Percentiles rank a stretch among this genome's conserved stretches.
These are phyloP conservation scores for Metridium senile DNA, from an alignment of 92 coral and sea anemone species.

Conservation along the genomic window DNA sequence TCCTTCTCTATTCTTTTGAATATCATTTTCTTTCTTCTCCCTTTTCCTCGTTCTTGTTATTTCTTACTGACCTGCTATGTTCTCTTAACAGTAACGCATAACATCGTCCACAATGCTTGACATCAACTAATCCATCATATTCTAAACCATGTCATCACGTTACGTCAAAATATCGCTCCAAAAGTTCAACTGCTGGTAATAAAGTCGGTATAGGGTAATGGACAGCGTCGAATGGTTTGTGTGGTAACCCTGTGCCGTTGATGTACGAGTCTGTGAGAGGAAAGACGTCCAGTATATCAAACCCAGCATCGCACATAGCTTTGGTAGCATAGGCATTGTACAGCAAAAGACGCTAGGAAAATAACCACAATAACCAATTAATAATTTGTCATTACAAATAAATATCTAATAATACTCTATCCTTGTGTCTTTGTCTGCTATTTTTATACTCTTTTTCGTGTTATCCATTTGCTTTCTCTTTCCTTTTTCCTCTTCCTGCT, in stretches of 20 bases:
- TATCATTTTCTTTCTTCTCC: neutral
- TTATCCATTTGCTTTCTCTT: neutral
- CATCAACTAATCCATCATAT: neutral
- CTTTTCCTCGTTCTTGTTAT: neutral
- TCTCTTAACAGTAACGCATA: neutral
- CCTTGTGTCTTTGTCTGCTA: neutral
- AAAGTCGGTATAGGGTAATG: conserved; percentile 69
- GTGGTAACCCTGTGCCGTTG: conserved; percentile 82
- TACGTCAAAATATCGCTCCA: conserved; percentile 54
- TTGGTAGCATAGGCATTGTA: conserved; percentile 82
- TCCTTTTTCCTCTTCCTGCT: neutral
- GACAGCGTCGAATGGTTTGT: conserved; percentile 80
- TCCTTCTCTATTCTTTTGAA: neutral
- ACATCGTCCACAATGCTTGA: neutral
- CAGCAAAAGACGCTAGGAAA: conserved; percentile 68
- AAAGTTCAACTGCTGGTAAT: conserved; percentile 46
- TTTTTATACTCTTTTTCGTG: neutral
- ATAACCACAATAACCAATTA: neutral
- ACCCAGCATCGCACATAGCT: conserved; percentile 82
- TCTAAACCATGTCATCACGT: neutral
- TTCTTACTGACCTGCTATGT: neutral
- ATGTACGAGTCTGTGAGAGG: conserved; percentile 77
- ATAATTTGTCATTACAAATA: neutral
- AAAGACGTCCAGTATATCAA: conserved; percentile 75
- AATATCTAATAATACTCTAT: no score